These are phyloP conservation scores for Uloborus plumipes DNA, from an alignment of 2,888 invertebrate genomes.

Conservation along the genomic window DNA sequence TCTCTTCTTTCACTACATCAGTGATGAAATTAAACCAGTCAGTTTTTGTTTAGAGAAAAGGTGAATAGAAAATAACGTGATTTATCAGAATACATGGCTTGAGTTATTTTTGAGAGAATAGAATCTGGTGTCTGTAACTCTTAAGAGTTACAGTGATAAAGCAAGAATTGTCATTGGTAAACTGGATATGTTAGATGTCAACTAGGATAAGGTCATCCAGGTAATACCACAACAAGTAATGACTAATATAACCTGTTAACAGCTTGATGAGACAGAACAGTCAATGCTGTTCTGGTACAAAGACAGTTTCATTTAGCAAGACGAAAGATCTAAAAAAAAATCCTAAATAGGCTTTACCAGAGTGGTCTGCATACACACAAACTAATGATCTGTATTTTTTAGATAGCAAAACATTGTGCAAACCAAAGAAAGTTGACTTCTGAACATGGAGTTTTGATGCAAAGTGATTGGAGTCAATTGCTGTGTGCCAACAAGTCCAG, in stretches of 20 bases:
- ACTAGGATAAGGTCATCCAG: not conserved
- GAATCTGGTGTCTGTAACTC: too few relatives aligned
- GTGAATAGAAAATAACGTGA: too few relatives aligned
- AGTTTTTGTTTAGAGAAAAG: too few relatives aligned
- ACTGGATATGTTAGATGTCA: too few relatives aligned
- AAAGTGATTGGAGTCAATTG: constrained; percentile 3
- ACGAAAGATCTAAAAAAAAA: not conserved
- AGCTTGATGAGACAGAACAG: not conserved
- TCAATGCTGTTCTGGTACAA: not conserved
- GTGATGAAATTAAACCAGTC: too few relatives aligned
- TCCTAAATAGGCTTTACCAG: constrained; percentile 1
- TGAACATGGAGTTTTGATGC: constrained; percentile 2
- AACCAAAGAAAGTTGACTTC: not conserved
- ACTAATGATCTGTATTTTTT: not conserved
- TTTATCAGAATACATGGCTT: too few relatives aligned
- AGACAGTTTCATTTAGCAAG: not conserved
- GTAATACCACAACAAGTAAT: not conserved
- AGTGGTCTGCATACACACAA: not conserved
- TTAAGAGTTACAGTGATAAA: too few relatives aligned
- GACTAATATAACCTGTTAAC: not conserved
- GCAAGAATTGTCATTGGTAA: too few relatives aligned
- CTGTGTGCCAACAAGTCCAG: not conserved
- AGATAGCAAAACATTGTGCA: not conserved
- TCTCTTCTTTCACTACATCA: too few relatives aligned
- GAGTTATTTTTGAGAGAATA: too few relatives aligned